phyloP scores from a whole-genome alignment of 2,113 vertebrate species.

The Hemicordylus capensis region DNA sequence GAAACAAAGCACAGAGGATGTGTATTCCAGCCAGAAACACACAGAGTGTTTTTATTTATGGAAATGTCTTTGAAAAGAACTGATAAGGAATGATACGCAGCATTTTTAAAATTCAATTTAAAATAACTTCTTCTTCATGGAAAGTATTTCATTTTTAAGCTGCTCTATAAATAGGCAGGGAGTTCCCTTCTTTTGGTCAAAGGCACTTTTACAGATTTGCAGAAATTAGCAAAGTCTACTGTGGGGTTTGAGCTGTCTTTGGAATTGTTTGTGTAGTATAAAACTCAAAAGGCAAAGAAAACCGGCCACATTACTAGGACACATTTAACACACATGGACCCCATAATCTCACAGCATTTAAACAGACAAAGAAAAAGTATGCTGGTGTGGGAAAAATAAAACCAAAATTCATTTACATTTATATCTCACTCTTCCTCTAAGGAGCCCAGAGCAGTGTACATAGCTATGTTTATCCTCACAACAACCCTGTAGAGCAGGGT shows the following conservation, averaged over 20 bases:
- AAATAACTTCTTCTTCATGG: slow-evolving; percentile 27
- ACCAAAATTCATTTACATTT: too few relatives aligned
- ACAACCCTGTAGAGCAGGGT: too few relatives aligned
- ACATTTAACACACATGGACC: not conserved
- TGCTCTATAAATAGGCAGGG: rapidly evolving
- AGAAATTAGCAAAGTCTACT: slow-evolving; percentile 16
- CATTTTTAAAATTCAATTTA: slow-evolving; percentile 27
- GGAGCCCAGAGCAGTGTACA: too few relatives aligned
- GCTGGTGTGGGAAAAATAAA: too few relatives aligned
- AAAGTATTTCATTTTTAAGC: slow-evolving; percentile 35
- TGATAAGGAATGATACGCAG: slow-evolving; percentile 30
- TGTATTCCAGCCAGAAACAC: not conserved
- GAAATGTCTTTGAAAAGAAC: slow-evolving; percentile 22
- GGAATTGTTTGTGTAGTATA: not conserved
- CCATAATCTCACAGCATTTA: not conserved
- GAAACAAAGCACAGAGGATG: slow-evolving; percentile 6
- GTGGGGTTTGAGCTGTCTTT: not conserved
- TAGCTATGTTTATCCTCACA: too few relatives aligned
- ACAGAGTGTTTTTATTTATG: slow-evolving; percentile 18
- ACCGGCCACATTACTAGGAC: not conserved
- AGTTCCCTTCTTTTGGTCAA: slow-evolving; percentile 18
- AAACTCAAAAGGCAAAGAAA: not conserved
- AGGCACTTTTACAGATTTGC: slow-evolving; percentile 7
- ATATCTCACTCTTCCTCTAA: too few relatives aligned
- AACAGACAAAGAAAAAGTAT: not conserved